A percentile compares a stretch with the other conserved stretches of the same genome.
Conservation (phyloP, 2,113 vertebrate genomes). For the Clarias gariepinus region DNA sequence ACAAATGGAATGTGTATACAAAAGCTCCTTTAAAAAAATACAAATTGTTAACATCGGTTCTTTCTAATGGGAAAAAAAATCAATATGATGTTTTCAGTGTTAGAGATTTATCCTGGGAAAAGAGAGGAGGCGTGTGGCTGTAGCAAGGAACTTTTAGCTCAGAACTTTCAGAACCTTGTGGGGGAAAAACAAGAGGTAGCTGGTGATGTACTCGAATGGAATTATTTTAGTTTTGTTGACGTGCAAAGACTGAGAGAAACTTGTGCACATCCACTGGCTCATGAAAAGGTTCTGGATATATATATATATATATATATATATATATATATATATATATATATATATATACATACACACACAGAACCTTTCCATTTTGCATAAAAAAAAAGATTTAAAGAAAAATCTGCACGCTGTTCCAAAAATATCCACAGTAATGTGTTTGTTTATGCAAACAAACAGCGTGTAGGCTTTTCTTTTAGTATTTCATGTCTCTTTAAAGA, state of each 20-base stretch:
- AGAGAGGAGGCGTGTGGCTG: constrained; percentile 3
- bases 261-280: not conserved
- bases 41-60: not conserved
- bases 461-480: not conserved
- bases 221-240: not conserved
- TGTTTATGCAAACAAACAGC: not conserved
- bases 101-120: not conserved
- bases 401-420: constrained; percentile 6
- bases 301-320: too few relatives aligned
- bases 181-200: constrained; percentile 41
- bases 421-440: not conserved
- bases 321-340: not conserved
- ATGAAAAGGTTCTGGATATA: not conserved
- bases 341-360: too few relatives aligned
- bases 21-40: not conserved
- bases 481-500: not conserved
- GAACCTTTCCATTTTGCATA: too few relatives aligned
- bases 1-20: constrained; percentile 25
- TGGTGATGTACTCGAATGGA: constrained; percentile 29
- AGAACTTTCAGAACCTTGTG: not conserved
- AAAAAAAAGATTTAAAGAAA: not conserved
- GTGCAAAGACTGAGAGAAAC: not conserved
- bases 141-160: not conserved
- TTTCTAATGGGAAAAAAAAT: not conserved
- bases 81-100: not conserved